Evolutionary conservation across 2,888 invertebrate genomes (phyloP), one percentile per base, ranked within the genome.

Genomic region (Psococerastis gibbosa): DNA sequence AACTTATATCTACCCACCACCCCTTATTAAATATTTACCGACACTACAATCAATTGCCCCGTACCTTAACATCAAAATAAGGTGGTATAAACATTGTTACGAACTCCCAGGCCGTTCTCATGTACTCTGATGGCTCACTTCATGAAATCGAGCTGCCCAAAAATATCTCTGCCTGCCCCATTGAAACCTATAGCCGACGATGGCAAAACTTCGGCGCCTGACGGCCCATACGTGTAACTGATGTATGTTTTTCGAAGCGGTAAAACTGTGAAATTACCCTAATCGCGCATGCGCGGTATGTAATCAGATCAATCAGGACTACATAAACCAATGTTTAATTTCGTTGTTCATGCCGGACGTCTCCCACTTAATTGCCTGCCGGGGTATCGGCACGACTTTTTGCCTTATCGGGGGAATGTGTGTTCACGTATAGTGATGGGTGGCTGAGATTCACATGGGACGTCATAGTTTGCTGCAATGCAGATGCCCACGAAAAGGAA

Each of bases 11-110:
- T n/a, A n/a, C n/a, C n/a, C n/a, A n/a, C n/a, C n/a, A n/a, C n/a
- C n/a, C n/a, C n/a, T n/a, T 27, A 38, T 38, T 38, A 38, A 38
- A 38, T 38, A 38, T 38, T 38, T 38, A 38, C 20, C 38, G n/a
- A 20, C 17, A 18, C 38, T 38, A 22, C 20, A 38, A 38, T 38
- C 38, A 38, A 18, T 38, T 18, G 9, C 15, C n/a, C 17, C 15
- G 20, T 38, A 20, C 17, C 20, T 38, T 38, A 38, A 18, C 13
- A 38, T 38, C 38, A 18, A 18, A 20, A 38, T 34, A 20, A 33
- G 38, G 38, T 18, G 38, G 38, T 38, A 20, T 38, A 13, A 18
- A 38, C 38, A 38, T 17, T 9, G 22, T 38, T 38, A 22, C 38
- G 38, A 20, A 38, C 38, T 38, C 38, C 38, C 38, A 38, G 18